Percentiles rank a stretch among this genome's conserved stretches.
phyloP scores from a whole-genome alignment of 1,140 invertebrate genomes.

The Drosophila ercepeae region DNA sequence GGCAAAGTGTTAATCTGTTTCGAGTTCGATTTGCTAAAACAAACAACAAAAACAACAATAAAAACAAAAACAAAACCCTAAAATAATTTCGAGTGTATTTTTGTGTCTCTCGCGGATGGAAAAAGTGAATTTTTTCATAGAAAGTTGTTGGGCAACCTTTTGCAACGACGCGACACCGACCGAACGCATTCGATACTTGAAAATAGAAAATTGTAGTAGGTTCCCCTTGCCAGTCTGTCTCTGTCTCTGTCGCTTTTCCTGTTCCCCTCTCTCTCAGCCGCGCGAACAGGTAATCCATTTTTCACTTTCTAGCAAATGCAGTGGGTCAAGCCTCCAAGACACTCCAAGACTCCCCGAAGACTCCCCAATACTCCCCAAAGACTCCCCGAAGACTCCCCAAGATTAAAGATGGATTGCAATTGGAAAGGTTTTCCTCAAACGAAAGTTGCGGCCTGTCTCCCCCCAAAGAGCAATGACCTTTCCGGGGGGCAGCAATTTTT shows the following conservation, averaged over 20 bases:
- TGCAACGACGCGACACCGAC: slow-evolving; percentile 41
- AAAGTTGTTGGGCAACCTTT: slow-evolving; percentile 81
- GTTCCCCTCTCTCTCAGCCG: neutral
- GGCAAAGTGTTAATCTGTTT: slow-evolving; percentile 65
- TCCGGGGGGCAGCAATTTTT: neutral
- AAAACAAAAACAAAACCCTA: neutral
- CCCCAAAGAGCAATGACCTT: neutral
- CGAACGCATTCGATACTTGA: slow-evolving; percentile 70
- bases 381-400: slow-evolving; percentile 6
- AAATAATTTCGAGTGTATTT: neutral
- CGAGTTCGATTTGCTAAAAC: slow-evolving; percentile 65
- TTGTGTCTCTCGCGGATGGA: slow-evolving; percentile 24
- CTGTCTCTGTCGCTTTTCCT: slow-evolving; percentile 6
- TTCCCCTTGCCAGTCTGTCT: slow-evolving; percentile 28
- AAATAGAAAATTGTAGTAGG: slow-evolving; percentile 70
- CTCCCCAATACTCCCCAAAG: no score
- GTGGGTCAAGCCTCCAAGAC: slow-evolving; percentile 26
- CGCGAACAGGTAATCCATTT: slow-evolving; percentile 22
- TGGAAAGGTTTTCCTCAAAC: slow-evolving; percentile 42
- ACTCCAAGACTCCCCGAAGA: no score
- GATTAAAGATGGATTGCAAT: slow-evolving; percentile 34
- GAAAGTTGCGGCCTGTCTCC: slow-evolving; percentile 11
- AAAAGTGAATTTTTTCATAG: slow-evolving; percentile 82
- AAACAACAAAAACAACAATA: slow-evolving; percentile 20
- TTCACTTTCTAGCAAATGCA: slow-evolving; percentile 44